Conservation (phyloP, 1,140 invertebrate genomes). For the Eufriesea mexicana region DNA sequence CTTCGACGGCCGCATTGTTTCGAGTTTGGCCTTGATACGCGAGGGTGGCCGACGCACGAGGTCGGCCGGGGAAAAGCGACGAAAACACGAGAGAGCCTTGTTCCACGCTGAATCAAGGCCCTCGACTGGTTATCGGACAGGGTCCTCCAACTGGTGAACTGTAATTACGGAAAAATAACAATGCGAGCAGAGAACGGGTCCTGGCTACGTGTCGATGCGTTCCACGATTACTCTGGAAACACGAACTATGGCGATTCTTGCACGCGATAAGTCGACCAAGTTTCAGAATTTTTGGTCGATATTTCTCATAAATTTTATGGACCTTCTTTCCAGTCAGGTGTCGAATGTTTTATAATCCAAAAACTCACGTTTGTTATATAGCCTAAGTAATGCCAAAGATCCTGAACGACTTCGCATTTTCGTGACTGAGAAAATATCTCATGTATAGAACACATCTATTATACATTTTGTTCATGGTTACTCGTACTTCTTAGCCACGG, state of each 20-base stretch:
- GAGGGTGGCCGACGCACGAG: conserved; percentile 2
- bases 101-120: neutral
- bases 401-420: too few relatives aligned
- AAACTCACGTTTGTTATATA: too few relatives aligned
- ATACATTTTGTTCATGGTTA: too few relatives aligned
- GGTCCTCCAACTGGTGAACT: neutral
- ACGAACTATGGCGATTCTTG: neutral
- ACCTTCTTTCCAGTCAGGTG: too few relatives aligned
- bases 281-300: neutral
- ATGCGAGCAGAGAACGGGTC: neutral
- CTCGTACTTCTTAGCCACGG: too few relatives aligned
- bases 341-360: too few relatives aligned
- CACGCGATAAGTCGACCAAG: neutral
- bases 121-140: conserved; percentile 24
- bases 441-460: too few relatives aligned
- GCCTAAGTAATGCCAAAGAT: too few relatives aligned
- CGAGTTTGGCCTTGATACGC: conserved; percentile 30
- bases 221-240: neutral
- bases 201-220: neutral
- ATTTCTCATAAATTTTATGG: neutral
- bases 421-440: too few relatives aligned
- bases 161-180: conserved; percentile 31
- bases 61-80: conserved; percentile 8
- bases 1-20: conserved; percentile 33
- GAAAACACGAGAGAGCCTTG: neutral